Evolutionary conservation across 1,140 invertebrate species (phyloP).

Genomic region (Mycetomoellerius zeteki): DNA sequence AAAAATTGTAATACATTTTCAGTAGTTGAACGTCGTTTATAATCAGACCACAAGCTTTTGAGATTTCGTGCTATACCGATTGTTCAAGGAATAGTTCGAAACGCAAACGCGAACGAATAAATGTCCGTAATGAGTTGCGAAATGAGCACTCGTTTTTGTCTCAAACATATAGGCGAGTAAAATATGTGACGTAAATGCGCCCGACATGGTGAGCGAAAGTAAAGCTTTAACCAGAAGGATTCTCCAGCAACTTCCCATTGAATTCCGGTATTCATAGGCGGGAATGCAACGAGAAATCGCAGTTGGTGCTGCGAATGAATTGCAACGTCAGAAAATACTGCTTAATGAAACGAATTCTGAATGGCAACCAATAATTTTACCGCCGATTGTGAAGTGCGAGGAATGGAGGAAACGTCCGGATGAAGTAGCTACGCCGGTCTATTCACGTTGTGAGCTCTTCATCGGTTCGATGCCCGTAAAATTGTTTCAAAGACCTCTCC

Average conservation of each 20-base stretch:
- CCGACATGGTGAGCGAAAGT: constrained; percentile 6
- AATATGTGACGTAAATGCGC: constrained; percentile 27
- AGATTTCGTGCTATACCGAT: neutral
- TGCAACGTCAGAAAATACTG: constrained; percentile 32
- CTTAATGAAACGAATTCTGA: constrained; percentile 48
- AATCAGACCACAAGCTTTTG: neutral
- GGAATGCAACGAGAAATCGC: constrained; percentile 9
- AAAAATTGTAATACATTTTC: constrained; percentile 1
- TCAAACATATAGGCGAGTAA: neutral
- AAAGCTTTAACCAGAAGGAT: constrained; percentile 15
- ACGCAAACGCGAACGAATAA: neutral
- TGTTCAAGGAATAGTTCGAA: neutral
- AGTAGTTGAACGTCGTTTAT: neutral
- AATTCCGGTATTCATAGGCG: constrained; percentile 33
- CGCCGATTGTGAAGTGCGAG: neutral
- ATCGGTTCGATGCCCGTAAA: constrained; percentile 3
- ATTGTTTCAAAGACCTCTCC: neutral
- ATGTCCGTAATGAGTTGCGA: neutral
- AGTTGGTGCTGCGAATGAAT: neutral
- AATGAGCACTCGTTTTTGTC: constrained; percentile 31
- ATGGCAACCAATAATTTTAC: constrained; percentile 24
- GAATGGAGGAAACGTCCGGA: neutral
- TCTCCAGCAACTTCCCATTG: constrained; percentile 33
- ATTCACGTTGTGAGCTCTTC: neutral
- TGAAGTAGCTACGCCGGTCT: neutral